A percentile compares a stretch with the other conserved stretches of the same genome.
Conservation (phyloP, 2,113 vertebrate species). For the Saimiri boliviensis region DNA sequence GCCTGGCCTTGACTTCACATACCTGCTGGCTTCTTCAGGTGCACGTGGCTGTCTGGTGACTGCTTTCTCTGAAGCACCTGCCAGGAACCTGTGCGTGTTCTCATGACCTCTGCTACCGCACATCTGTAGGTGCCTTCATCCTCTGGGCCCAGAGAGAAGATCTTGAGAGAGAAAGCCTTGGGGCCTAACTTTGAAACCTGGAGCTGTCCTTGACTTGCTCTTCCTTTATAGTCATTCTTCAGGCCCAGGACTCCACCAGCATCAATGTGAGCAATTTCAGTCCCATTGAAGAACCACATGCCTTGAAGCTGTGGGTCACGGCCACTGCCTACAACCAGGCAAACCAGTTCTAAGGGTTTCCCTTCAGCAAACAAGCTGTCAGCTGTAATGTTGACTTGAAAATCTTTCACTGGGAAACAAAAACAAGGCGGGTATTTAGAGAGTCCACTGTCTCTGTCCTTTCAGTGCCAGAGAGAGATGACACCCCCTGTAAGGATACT, state of each 20-base stretch:
- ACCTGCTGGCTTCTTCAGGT: slow-evolving; percentile 73
- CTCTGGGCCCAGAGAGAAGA: slow-evolving; percentile 80
- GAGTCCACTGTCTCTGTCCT: not conserved
- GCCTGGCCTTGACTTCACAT: slow-evolving; percentile 6
- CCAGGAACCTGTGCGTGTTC: slow-evolving; percentile 51
- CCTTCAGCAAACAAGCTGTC: slow-evolving; percentile 80
- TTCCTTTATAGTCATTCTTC: slow-evolving; percentile 69
- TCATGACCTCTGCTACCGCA: slow-evolving; percentile 80
- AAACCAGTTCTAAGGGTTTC: slow-evolving; percentile 82
- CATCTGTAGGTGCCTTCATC: slow-evolving; percentile 88
- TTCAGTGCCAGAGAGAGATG: not conserved
- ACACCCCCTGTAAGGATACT: not conserved
- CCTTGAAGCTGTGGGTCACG: slow-evolving; percentile 81
- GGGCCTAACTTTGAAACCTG: slow-evolving; percentile 79
- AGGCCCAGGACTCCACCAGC: slow-evolving; percentile 82
- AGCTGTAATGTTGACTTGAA: slow-evolving; percentile 78
- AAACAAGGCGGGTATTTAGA: slow-evolving; percentile 54
- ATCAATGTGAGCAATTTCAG: slow-evolving; percentile 82
- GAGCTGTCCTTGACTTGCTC: slow-evolving; percentile 82
- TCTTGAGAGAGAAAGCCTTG: slow-evolving; percentile 81
- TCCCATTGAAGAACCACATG: slow-evolving; percentile 81
- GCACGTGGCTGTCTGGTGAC: slow-evolving; percentile 62
- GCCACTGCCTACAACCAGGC: slow-evolving; percentile 76
- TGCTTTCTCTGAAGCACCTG: slow-evolving; percentile 36
- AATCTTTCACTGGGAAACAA: slow-evolving; percentile 75